A percentile compares a stretch with the other conserved stretches of the same genome.
Conservation (phyloP, 1,140 invertebrate genomes). For the Venturia canescens region DNA sequence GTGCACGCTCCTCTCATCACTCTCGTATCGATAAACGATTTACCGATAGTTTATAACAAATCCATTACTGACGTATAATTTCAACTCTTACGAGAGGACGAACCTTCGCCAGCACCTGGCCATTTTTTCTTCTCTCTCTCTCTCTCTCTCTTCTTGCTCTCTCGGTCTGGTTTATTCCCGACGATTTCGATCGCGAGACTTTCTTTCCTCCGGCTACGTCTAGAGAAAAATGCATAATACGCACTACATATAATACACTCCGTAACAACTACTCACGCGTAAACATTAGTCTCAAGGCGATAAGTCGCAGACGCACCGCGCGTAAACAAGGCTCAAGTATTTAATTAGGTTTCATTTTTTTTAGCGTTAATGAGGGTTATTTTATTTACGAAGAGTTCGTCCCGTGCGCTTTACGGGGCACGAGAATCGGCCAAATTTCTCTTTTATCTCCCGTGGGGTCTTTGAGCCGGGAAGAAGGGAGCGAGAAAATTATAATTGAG, state of each 20-base stretch:
- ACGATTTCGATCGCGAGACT: neutral
- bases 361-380: neutral
- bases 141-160: neutral
- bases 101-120: conserved; percentile 43
- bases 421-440: too few relatives aligned
- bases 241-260: neutral
- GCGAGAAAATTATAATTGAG: too few relatives aligned
- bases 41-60: conserved; percentile 53
- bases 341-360: neutral
- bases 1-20: neutral
- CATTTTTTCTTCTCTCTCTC: conserved; percentile 23
- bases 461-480: too few relatives aligned
- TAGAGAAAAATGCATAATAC: conserved; percentile 3
- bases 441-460: too few relatives aligned
- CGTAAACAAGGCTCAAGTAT: neutral
- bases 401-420: too few relatives aligned
- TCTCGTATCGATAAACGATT: conserved; percentile 13
- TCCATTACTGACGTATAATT: conserved; percentile 54
- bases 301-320: neutral
- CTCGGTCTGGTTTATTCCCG: neutral
- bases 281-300: conserved; percentile 9
- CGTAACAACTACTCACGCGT: neutral
- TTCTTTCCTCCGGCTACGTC: conserved; percentile 2
- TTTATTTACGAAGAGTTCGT: too few relatives aligned
- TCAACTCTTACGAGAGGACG: conserved; percentile 39